Evolutionary conservation across 2,113 vertebrate species (phyloP), one percentile per base, ranked within the genome.

Genomic region (Rhineura floridana): DNA sequence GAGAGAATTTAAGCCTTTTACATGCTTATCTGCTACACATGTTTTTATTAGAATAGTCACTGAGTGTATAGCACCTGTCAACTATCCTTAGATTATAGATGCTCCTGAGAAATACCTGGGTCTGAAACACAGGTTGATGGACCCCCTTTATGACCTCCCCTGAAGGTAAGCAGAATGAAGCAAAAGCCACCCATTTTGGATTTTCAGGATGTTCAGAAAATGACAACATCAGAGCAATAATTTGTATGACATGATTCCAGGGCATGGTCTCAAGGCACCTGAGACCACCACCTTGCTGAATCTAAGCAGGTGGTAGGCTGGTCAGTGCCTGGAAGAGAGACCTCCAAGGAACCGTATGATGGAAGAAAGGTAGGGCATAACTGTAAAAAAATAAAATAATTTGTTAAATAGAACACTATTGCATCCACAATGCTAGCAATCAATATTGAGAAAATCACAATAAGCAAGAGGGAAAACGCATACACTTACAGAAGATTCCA

Each of bases 151-250:
- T 46, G 81, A 7, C 39, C 46, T 48, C 10, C 1, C n/a, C 30
- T 33, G 17, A 50, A 42, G 7, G 13, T 67, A 67, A 42, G 39
- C 36, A 63, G 15, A n/a, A 25, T 9, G 87, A 59, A 93, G 50
- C 28, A 86, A 87, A 93, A 89, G 84, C 55, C 85, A 92, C 59
- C 55, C 84, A 83, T 39, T 10, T 85, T 85, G 82, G 83, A 87
- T 87, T 93, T 44, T 93, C 91, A 25, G 8, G 23, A 1, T 62
- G 42, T 7, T 39, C 28, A 59, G 28, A 25, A 25, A 21, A 62
- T 52, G 6, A 17, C n/a, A 59, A 9, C 3, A 59, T 10, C 55
- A 13, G 21, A 59, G 15, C 55, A 59, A 59, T 59, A 59, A 59
- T 59, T 21, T 59, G 21, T 59, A 59, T 5, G 21, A 19, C 55